Conservation (phyloP, 2,888 invertebrate species). For the Callosobruchus maculatus region DNA sequence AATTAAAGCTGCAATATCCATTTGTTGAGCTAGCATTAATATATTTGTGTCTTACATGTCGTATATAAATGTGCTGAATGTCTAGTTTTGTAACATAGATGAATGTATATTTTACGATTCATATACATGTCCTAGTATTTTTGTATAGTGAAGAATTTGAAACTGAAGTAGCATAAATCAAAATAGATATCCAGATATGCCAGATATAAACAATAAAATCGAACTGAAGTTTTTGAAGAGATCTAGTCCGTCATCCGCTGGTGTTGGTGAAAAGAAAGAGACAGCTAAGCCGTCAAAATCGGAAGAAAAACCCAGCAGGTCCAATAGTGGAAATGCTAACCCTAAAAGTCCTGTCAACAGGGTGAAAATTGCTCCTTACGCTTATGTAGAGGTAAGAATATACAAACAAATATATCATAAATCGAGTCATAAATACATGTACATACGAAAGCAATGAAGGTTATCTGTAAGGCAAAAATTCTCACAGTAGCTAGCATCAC, state of each 20-base stretch:
- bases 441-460: too few relatives aligned
- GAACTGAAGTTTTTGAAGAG: constrained; percentile 28
- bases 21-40: neutral
- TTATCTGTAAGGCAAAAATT: too few relatives aligned
- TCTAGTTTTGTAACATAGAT: neutral
- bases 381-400: constrained; percentile 42
- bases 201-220: constrained; percentile 28
- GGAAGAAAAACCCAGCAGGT: constrained; percentile 14
- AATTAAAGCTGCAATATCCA: neutral
- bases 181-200: constrained; percentile 15
- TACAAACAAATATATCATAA: neutral
- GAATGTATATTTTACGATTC: neutral
- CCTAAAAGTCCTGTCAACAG: constrained; percentile 34
- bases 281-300: constrained; percentile 8
- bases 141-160: neutral
- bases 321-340: constrained; percentile 15
- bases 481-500: too few relatives aligned
- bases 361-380: constrained; percentile 43
- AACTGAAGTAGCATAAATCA: neutral
- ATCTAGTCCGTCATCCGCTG: constrained; percentile 9
- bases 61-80: neutral
- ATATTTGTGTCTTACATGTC: neutral
- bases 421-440: too few relatives aligned
- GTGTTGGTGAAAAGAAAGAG: constrained; percentile 10
- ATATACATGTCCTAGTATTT: neutral